Conservation (phyloP, 2,888 invertebrate species). For the Salticus scenicus region DNA sequence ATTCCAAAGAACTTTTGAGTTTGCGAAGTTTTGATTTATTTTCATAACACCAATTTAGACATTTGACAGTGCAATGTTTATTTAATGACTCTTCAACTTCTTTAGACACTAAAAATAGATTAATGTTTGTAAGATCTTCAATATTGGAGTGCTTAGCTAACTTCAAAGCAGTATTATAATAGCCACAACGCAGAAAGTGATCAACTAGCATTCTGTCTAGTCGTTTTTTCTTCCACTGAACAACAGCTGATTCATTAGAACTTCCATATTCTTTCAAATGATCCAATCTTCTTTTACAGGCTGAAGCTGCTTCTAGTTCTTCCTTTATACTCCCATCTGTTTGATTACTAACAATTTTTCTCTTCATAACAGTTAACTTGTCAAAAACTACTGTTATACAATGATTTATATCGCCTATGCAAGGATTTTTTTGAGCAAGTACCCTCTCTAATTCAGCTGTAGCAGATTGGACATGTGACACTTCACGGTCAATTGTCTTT, state of each 20-base stretch:
- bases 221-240: constrained; percentile 89
- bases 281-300: constrained; percentile 93
- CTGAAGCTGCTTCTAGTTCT: constrained; percentile 91
- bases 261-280: constrained; percentile 84
- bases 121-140: constrained; percentile 90
- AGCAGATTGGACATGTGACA: constrained; percentile 88
- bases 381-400: constrained; percentile 92
- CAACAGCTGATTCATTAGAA: constrained; percentile 77
- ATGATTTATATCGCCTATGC: constrained; percentile 84
- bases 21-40: constrained; percentile 96
- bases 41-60: constrained; percentile 96
- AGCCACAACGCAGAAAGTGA: constrained; percentile 94
- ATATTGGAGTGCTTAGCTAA: constrained; percentile 85
- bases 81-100: constrained; percentile 87
- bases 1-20: constrained; percentile 95
- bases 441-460: constrained; percentile 87
- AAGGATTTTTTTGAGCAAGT: constrained; percentile 76
- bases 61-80: constrained; percentile 88
- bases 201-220: constrained; percentile 97
- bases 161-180: constrained; percentile 93
- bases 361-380: constrained; percentile 89
- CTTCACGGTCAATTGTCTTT: constrained; percentile 93
- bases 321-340: constrained; percentile 95
- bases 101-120: constrained; percentile 79
- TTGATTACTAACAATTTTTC: constrained; percentile 81